Conservation (phyloP, 2,113 vertebrate species). For the Globicephala melas region DNA sequence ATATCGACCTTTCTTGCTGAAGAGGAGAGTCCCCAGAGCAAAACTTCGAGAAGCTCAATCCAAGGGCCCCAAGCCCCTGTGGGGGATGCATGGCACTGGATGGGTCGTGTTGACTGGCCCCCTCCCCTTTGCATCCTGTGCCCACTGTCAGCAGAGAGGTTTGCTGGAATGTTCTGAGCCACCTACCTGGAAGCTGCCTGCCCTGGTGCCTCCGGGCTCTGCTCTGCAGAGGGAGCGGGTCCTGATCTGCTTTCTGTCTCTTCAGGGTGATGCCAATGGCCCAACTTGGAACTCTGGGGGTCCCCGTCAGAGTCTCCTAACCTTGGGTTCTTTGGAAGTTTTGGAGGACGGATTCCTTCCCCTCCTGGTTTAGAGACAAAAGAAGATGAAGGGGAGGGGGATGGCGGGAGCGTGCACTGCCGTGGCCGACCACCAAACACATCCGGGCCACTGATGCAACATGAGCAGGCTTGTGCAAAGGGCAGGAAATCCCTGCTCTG, state of each 20-base stretch:
- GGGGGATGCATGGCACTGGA: too few species aligned
- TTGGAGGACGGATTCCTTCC: neutral
- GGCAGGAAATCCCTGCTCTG: neutral
- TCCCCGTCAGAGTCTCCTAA: fast-evolving
- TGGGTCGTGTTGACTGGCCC: neutral
- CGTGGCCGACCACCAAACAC: neutral
- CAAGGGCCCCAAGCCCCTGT: neutral
- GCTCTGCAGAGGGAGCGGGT: neutral
- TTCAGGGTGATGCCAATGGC: neutral
- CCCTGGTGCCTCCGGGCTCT: neutral
- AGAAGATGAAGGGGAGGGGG: neutral
- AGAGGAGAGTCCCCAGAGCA: neutral
- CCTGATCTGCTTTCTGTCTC: neutral
- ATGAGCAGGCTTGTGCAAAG: neutral
- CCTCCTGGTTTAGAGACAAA: slow-evolving; percentile 46
- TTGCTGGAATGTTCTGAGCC: neutral
- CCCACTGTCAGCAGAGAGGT: neutral
- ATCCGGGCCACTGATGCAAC: neutral
- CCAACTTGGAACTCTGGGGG: neutral
- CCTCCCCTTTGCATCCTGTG: neutral
- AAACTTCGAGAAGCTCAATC: neutral
- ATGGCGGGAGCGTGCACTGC: too few species aligned
- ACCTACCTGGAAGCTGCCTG: slow-evolving; percentile 46
- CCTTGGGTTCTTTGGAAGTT: slow-evolving; percentile 5
- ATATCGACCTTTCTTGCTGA: neutral